Percentiles rank a stretch among this genome's conserved stretches.
Conservation (phyloP, 37 sponge, comb jelly and placozoan genomes). For the Agelas oroides region DNA sequence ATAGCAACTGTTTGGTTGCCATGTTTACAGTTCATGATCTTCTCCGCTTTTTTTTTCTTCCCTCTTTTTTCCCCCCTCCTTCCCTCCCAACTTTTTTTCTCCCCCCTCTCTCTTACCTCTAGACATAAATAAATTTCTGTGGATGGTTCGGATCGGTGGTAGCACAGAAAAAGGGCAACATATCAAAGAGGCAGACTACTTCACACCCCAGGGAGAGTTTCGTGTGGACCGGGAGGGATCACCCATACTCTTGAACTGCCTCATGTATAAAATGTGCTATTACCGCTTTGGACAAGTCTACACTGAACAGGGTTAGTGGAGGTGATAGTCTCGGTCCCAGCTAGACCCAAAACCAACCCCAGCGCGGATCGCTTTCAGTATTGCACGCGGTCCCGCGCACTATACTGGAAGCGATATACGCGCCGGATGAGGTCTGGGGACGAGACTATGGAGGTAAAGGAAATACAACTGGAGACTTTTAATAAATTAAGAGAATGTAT, state of each 20-base stretch:
- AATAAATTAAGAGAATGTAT: not conserved
- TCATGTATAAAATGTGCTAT: constrained; percentile 99
- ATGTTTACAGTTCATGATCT: not conserved
- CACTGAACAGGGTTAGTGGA: constrained; percentile 84
- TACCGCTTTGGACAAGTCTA: constrained; percentile 96
- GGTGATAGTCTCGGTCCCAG: not conserved
- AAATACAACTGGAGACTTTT: not conserved
- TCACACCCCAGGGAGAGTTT: constrained; percentile 97
- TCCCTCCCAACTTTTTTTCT: not conserved
- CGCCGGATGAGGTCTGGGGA: too few relatives aligned
- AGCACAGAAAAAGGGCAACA: constrained; percentile 94
- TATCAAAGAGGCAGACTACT: constrained; percentile 96
- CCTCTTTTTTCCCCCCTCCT: not conserved
- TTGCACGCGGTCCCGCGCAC: too few relatives aligned
- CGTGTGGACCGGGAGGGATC: constrained; percentile 97
- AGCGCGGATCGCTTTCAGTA: too few relatives aligned
- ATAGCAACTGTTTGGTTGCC: not conserved
- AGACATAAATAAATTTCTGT: constrained; percentile 99
- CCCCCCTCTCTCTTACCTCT: not conserved
- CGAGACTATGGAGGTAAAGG: not conserved
- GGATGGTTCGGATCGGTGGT: constrained; percentile 99
- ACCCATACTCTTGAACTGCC: constrained; percentile 92
- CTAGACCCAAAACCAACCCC: too few relatives aligned
- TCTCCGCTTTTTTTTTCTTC: not conserved
- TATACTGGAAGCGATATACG: too few relatives aligned